phyloP scores from a whole-genome alignment of 2,888 invertebrate genomes.

The Heteromyza rotundicornis region DNA sequence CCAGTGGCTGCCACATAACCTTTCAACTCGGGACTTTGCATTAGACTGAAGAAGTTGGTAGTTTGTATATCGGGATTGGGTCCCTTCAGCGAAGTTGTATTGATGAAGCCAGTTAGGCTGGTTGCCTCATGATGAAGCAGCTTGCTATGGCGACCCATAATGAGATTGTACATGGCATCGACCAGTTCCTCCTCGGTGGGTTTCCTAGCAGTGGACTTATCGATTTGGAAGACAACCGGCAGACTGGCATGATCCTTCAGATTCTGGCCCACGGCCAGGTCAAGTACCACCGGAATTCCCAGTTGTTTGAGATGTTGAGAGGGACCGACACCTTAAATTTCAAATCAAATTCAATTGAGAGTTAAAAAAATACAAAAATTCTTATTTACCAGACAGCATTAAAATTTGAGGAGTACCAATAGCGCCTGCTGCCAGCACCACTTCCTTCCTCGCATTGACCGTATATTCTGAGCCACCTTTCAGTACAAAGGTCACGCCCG shows the following conservation, averaged over 20 bases:
- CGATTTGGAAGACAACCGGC: slow-evolving; percentile 62
- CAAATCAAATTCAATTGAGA: background rate
- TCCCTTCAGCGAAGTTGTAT: slow-evolving; percentile 64
- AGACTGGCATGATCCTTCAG: slow-evolving; percentile 82
- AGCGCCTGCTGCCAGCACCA: slow-evolving; percentile 86
- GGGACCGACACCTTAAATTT: slow-evolving; percentile 55
- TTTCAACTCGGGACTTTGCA: slow-evolving; percentile 57
- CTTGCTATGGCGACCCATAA: slow-evolving; percentile 65
- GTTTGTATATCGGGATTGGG: slow-evolving; percentile 69
- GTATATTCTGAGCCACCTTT: slow-evolving; percentile 64
- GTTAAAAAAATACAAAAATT: background rate
- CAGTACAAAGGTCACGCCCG: slow-evolving; percentile 63
- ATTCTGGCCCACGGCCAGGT: slow-evolving; percentile 72
- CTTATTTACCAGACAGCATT: slow-evolving; percentile 78
- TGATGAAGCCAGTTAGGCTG: slow-evolving; percentile 68
- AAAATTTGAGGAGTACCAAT: slow-evolving; percentile 91
- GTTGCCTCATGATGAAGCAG: slow-evolving; percentile 63
- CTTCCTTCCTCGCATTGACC: slow-evolving; percentile 74
- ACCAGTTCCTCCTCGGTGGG: slow-evolving; percentile 60
- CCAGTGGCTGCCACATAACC: slow-evolving; percentile 56
- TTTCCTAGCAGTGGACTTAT: slow-evolving; percentile 57
- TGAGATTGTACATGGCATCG: slow-evolving; percentile 63
- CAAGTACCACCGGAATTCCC: slow-evolving; percentile 47
- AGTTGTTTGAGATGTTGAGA: slow-evolving; percentile 46
- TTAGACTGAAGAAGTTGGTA: slow-evolving; percentile 63